Base-by-base conservation (phyloP, 92 coral and sea anemone genomes). In the Muricea muricata region DNA sequence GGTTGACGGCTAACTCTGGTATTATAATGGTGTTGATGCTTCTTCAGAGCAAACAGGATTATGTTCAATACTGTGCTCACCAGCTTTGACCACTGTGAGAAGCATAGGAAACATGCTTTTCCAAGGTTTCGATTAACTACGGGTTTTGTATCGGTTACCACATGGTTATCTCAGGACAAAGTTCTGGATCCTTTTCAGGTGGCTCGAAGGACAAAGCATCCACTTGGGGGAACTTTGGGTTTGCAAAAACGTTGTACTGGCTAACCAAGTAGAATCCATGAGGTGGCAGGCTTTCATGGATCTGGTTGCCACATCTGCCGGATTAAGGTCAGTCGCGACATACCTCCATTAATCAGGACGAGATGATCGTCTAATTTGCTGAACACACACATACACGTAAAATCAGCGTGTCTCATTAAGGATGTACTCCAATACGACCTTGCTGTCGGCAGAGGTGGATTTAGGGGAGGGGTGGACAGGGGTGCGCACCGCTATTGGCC, bases 281-380 rank as follows among this genome's bases (percentile, higher is more conserved):
- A 89, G 79, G 48, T 89, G 31, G 35, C 73, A 47, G 11, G 92
- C 89, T 10, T 70, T 80, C 10, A 89, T 63, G 25, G 92, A 89
- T 47, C 92, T 54, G 1, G 89, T 84, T 9, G 92, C 92, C 20
- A 84, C 34, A 52, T 84, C 92, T 11, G 92, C 83, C 23, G 92
- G 92, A 40, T 89, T 89, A 33, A 70, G 82, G 74, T 84, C 70
- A 14, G 89, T 89, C 15, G 81, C 73, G 20, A 79, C 86, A 54
- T 89, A 78, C 26, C 48, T 75, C 92, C 92, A 89, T 54, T 89
- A 86, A 12, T 78, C 54, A 14, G 89, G 92, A 15, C 79, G 52
- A 8, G 89, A 84, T 6, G 89, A 39, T 37, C 81, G 84, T 65
- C 86, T 78, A 34, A 78, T 84, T 28, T 83, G 82, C 28, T 84